Percentiles rank a stretch among this genome's conserved stretches.
Conservation (phyloP, 1,140 invertebrate genomes). For the Rhagoletis pomonella region DNA sequence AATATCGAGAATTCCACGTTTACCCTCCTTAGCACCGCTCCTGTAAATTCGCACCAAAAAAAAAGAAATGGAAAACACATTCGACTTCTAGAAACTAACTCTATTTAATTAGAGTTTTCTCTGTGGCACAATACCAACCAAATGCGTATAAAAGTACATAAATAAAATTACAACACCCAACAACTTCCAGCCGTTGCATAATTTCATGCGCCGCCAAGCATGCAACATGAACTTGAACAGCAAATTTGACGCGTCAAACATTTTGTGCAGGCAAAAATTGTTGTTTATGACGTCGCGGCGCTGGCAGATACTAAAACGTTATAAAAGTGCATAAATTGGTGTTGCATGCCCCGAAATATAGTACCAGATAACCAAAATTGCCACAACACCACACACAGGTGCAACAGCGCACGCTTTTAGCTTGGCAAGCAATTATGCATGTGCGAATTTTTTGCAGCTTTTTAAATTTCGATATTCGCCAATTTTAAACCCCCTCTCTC, state of each 20-base stretch:
- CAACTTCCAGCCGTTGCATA: neutral
- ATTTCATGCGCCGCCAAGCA: neutral
- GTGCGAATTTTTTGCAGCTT: neutral
- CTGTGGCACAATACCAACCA: neutral
- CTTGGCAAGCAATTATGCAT: neutral
- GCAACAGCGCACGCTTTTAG: neutral
- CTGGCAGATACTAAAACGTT: neutral
- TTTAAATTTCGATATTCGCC: neutral
- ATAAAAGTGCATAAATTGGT: neutral
- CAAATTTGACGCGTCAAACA: constrained; percentile 27
- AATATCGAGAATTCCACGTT: too few species aligned
- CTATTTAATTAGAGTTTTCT: neutral
- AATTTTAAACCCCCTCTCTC: neutral
- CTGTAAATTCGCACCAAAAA: too few species aligned
- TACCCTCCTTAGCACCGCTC: too few species aligned
- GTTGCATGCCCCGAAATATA: neutral
- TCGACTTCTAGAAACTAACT: too few species aligned
- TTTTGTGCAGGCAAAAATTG: neutral
- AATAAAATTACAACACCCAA: neutral
- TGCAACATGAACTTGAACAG: constrained; percentile 52
- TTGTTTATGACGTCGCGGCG: neutral
- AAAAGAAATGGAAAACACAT: too few species aligned
- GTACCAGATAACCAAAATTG: neutral
- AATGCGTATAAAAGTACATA: neutral
- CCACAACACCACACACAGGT: neutral